Percentiles rank a stretch among this genome's conserved stretches.
Evolutionary conservation across 2,113 vertebrate genomes (phyloP).

Genomic region (human (Homo sapiens)): GRCh38 chr12:52303001-52303500

Average conservation of each 20-base stretch:
- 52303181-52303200: conserved; percentile 70
- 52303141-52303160: conserved; percentile 82
- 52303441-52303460: not conserved
- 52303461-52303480: not conserved
- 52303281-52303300: conserved; percentile 88
- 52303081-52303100: conserved; percentile 14
- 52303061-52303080: not conserved
- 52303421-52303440: no score
- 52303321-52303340: not conserved
- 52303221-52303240: conserved; percentile 66
- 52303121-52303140: conserved; percentile 81
- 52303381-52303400: not conserved
- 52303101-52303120: conserved; percentile 77
- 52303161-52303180: conserved; percentile 69
- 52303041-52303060: not conserved
- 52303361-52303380: not conserved
- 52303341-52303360: not conserved
- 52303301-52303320: conserved; percentile 84
- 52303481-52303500: not conserved
- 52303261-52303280: conserved; percentile 86
- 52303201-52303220: conserved; percentile 71
- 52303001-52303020: not conserved
- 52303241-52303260: conserved; percentile 71
- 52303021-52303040: no score
- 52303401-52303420: not conserved